Base-by-base conservation (phyloP, 1,140 invertebrate species). In the Drosophila pseudoobscura region DNA sequence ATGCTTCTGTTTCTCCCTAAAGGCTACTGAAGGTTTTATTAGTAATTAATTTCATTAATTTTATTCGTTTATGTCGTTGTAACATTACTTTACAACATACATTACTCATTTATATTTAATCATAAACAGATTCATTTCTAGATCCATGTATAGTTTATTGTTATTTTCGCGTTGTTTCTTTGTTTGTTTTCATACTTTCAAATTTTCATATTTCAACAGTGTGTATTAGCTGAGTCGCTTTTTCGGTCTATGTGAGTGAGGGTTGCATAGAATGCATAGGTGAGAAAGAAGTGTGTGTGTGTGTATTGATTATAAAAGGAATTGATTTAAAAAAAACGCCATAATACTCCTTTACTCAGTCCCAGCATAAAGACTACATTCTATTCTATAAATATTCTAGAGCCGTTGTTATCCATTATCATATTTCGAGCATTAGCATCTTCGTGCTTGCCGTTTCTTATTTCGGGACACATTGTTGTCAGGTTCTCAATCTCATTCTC, bases 321-420 rank as follows among this genome's bases (percentile, higher is more conserved):
- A 63, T 75, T 75, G 63, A 68, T 45, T 71, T 80, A 61, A 82
- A 80, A 88, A 91, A 91, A 91, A 91, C 83, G 79, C 90, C 90
- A 91, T 91, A 91, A 91, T 91, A 91, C 90, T 91, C 91, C 89
- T 90, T 91, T 91, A 91, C 88, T 91, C 84, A 91, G 82, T 90
- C 91, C 90, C 90, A 91, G 90, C 90, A 91, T 90, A 89, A 75
- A 75, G 82, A 83, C 90, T 91, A 90, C 90, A 91, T 71, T 91
- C 90, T 91, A 91, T 90, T 91, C 90, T 91, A 90, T 64, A 91
- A 90, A 90, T 91, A 91, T 90, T 90, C 90, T 91, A 91, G 79
- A 84, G 61, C 83, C 75, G 71, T 69, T 3, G 11, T 39, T 35
- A 35, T 35, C 31, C 11, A 1, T 61, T 63, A 61, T 69, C 49